Evolutionary conservation across 2,113 vertebrate genomes (phyloP), one percentile per base, ranked within the genome.

Genomic region (Mesitornis unicolor): DNA sequence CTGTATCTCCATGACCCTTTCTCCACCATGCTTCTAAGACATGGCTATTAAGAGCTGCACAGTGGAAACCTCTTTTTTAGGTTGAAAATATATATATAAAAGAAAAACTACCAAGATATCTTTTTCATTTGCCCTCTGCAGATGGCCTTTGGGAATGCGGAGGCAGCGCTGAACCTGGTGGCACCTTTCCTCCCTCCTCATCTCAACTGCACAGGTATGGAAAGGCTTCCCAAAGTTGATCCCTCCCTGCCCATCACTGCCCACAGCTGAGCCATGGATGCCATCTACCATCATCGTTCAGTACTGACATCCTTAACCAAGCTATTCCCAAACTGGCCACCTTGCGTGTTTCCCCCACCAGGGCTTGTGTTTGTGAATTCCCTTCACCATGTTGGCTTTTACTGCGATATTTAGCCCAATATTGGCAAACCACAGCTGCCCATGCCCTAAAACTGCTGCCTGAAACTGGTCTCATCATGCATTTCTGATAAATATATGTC

Each of bases 141-240:
- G 33, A n/a, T 19, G 36, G 43, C 50, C 36, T 93, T 90, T 89
- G 63, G 17, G 31, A 77, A 8, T 1, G 2, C 11, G 35, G 22
- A 65, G 36, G 51, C 7, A 77, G 24, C 0, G 1, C 33, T 35
- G 42, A 77, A 35, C 29, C 17, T n/a, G 0, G 0, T 7, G 48
- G 12, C 11, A 48, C 38, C 9, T 67, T 76, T 50, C 11, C 35
- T 10, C 21, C 28, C 10, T 1, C 0, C 16, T 78, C 69, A 15
- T 47, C 63, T 50, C 1, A 1, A 3, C 9, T 47, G 5, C 35
- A 26, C 33, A 15, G 0, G 2, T 8, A 3, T 8, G 14, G 47
- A 50, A 82, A 36, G 9, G 28, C 57, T 84, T 17, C 47, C 16
- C 25, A 45, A 28, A 43, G n/a, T 43, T 33, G 20, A 28, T 65